phyloP scores from a whole-genome alignment of 2,888 invertebrate genomes.

The Tipula vernalis region DNA sequence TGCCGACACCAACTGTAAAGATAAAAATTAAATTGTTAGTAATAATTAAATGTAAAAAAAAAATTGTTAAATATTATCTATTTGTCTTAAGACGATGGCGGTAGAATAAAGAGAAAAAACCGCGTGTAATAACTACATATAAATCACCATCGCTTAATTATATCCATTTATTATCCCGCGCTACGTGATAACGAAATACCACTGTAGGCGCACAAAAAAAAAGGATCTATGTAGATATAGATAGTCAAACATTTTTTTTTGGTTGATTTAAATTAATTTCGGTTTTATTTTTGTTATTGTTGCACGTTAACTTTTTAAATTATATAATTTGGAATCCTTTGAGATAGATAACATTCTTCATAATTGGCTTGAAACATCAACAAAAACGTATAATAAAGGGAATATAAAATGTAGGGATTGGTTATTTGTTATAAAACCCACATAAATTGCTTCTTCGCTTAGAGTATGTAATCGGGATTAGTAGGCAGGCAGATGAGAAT shows the following conservation, averaged over 20 bases:
- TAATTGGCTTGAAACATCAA: neutral
- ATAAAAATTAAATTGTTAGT: neutral
- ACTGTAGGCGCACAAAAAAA: neutral
- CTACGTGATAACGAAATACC: neutral
- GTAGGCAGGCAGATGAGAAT: neutral
- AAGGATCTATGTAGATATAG: too few relatives aligned
- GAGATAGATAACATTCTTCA: neutral
- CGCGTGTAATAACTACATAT: neutral
- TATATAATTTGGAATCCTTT: neutral
- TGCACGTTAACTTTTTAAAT: neutral
- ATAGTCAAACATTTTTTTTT: neutral
- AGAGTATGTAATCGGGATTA: neutral
- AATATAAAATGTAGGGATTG: neutral
- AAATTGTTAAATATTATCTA: neutral
- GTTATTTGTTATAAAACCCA: neutral
- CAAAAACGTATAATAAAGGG: neutral
- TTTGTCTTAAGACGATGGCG: neutral
- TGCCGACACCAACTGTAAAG: slow-evolving; percentile 72
- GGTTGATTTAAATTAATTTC: neutral
- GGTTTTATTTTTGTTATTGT: neutral
- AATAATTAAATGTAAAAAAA: neutral
- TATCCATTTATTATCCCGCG: neutral
- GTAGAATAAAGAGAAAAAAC: neutral
- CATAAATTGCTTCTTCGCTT: neutral
- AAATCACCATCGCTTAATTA: neutral